A percentile compares a stretch with the other conserved stretches of the same genome.
Conservation (phyloP, 2,797 vertebrate genomes). For the Sylvia borin region DNA sequence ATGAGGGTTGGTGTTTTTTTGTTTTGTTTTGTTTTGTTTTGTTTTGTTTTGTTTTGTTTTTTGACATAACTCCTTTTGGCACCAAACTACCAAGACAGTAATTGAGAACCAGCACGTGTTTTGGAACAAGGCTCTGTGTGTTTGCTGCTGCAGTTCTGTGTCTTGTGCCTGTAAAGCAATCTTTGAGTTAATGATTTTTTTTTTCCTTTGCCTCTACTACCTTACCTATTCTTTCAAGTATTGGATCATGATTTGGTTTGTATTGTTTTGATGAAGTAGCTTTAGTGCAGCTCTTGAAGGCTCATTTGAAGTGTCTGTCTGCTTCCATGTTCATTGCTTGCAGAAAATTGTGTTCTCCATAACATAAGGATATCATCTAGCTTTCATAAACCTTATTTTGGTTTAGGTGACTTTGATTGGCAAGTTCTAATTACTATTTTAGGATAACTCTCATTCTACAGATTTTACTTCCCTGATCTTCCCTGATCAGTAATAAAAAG, state of each 20-base stretch:
- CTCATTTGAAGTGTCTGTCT: background rate
- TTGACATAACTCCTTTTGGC: background rate
- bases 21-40: background rate
- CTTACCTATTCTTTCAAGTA: background rate
- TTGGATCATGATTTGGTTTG: background rate
- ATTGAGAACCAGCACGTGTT: background rate
- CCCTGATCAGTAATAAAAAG: background rate
- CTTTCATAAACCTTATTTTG: background rate
- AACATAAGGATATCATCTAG: background rate
- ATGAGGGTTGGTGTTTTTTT: background rate
- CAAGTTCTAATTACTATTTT: background rate
- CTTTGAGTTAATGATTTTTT: background rate
- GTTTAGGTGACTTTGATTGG: background rate
- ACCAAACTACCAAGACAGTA: background rate
- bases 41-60: background rate
- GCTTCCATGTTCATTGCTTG: background rate
- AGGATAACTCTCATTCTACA: background rate
- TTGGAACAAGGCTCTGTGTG: background rate
- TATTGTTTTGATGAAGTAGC: background rate
- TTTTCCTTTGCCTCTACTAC: background rate
- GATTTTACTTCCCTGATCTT: background rate
- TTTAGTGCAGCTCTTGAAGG: background rate
- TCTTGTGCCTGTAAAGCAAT: background rate
- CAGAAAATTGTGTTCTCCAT: background rate
- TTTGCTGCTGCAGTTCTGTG: background rate